Conservation (phyloP, 2,888 invertebrate genomes). For the Drosophila mettleri region DNA sequence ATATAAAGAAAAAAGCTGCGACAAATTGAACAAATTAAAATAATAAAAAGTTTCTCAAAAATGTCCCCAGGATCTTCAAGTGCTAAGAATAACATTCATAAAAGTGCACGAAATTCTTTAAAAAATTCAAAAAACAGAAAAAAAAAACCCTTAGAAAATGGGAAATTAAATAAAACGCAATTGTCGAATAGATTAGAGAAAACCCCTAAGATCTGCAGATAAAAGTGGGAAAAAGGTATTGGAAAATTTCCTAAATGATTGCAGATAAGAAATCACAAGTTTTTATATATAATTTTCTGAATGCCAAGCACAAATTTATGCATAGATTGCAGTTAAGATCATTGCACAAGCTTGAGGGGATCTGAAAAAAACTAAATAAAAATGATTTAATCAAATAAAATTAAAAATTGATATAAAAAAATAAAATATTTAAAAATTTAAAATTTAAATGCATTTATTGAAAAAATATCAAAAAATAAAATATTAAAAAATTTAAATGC, state of each 20-base stretch:
- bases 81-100: background rate
- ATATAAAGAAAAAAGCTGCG: constrained; percentile 44
- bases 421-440: too few relatives aligned
- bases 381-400: too few relatives aligned
- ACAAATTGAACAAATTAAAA: constrained; percentile 47
- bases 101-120: background rate
- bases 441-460: too few relatives aligned
- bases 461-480: too few relatives aligned
- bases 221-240: background rate
- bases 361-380: too few relatives aligned
- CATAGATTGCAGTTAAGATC: too few relatives aligned
- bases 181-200: background rate
- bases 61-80: background rate
- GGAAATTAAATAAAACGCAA: background rate
- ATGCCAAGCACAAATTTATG: too few relatives aligned
- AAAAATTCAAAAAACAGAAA: background rate
- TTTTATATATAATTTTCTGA: too few relatives aligned
- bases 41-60: constrained; percentile 6
- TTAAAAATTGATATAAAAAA: too few relatives aligned
- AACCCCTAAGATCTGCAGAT: background rate
- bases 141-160: background rate
- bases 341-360: too few relatives aligned
- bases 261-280: too few relatives aligned
- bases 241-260: background rate
- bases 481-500: too few relatives aligned